Percentiles rank a stretch among this genome's conserved stretches.
phyloP scores from a whole-genome alignment of 2,797 vertebrate species.

The Liasis olivaceus region DNA sequence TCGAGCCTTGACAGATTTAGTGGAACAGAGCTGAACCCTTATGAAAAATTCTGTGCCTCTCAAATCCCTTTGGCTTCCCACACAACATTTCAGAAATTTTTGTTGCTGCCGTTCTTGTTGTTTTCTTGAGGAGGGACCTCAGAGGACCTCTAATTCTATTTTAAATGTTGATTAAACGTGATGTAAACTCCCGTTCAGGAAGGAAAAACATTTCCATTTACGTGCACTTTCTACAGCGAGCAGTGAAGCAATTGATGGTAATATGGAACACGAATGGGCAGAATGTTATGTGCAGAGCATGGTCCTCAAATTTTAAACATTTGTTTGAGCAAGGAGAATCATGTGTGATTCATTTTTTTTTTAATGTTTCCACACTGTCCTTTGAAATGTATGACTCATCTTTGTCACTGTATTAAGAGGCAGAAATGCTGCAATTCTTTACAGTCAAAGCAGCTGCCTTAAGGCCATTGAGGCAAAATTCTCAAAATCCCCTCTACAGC shows the following conservation, averaged over 20 bases:
- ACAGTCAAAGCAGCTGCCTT: conserved; percentile 55
- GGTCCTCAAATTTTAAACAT: conserved; percentile 21
- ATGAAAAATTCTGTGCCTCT: background rate
- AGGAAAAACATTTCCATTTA: background rate
- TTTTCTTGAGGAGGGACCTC: too few species aligned
- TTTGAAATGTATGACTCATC: conserved; percentile 37
- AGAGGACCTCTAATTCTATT: background rate
- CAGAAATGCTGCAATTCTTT: conserved; percentile 48
- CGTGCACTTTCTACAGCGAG: conserved; percentile 9
- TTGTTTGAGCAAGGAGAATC: conserved; percentile 42
- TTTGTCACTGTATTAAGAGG: conserved; percentile 40
- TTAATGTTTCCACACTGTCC: conserved; percentile 30
- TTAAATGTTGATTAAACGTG: background rate
- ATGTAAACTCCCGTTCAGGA: background rate
- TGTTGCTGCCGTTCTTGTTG: background rate
- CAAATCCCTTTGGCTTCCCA: background rate
- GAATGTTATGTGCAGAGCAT: background rate
- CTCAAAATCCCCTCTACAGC: conserved; percentile 27
- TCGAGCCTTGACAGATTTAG: background rate
- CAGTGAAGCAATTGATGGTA: background rate
- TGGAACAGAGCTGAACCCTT: background rate
- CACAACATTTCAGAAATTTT: background rate
- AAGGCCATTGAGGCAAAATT: conserved; percentile 53
- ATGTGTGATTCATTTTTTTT: conserved; percentile 43
- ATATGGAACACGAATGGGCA: conserved; percentile 31